A percentile compares a stretch with the other conserved stretches of the same genome.
Evolutionary conservation across 2,888 invertebrate species (phyloP).

Genomic region (Leptodirus hochenwartii): DNA sequence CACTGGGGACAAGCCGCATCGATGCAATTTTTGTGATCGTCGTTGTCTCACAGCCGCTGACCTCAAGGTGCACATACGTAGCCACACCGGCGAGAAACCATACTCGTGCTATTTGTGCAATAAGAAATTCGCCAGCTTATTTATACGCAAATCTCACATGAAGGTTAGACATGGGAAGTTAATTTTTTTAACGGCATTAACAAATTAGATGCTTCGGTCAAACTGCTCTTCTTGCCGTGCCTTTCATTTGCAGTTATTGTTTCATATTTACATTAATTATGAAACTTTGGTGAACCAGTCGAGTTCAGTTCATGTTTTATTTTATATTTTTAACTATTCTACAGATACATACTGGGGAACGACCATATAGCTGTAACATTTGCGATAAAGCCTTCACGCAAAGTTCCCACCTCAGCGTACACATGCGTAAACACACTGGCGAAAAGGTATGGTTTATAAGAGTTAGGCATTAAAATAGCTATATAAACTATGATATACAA

Average conservation of each 20-base stretch:
- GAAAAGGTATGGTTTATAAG: conserved; percentile 29
- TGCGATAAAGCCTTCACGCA: conserved; percentile 42
- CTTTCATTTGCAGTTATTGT: no score
- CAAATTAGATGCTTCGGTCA: no score
- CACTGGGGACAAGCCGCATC: conserved; percentile 32
- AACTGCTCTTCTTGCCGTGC: no score
- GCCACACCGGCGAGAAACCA: conserved; percentile 25
- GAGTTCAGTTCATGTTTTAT: no score
- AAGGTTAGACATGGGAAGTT: no score
- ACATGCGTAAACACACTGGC: conserved; percentile 38
- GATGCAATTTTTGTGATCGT: conserved; percentile 35
- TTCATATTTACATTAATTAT: no score
- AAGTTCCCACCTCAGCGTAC: conserved; percentile 36
- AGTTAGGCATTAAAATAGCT: no score
- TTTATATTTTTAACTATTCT: no score
- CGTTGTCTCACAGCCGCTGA: conserved; percentile 34
- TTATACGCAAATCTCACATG: conserved; percentile 38
- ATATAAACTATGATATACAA: no score
- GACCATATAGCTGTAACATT: conserved; percentile 35
- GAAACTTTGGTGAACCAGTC: no score
- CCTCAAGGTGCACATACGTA: conserved; percentile 31
- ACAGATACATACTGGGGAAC: conserved; percentile 42
- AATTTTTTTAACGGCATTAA: no score
- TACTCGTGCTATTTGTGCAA: conserved; percentile 22
- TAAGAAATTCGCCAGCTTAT: conserved; percentile 38